Conservation (phyloP, 2,113 vertebrate species). For the Dendropsophus ebraccatus region DNA sequence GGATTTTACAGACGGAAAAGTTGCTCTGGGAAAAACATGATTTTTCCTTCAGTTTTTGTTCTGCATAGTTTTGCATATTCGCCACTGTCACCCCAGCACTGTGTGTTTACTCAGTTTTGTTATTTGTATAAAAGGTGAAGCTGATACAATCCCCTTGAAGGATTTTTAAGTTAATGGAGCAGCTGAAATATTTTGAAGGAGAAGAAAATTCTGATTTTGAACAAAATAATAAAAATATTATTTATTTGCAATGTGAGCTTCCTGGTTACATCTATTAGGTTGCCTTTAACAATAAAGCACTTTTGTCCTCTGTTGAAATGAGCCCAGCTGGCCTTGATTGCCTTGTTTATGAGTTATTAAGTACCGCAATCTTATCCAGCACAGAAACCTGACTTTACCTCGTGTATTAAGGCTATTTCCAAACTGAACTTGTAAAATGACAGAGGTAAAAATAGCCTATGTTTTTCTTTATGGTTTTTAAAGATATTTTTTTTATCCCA, state of each 20-base stretch:
- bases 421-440: constrained; percentile 23
- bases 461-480: background rate
- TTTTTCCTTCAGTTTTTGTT: too few species aligned
- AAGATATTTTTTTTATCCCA: background rate
- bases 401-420: background rate
- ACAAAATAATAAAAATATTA: constrained; percentile 28
- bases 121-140: background rate
- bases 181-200: constrained; percentile 17
- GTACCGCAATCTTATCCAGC: constrained; percentile 19
- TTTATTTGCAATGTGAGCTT: constrained; percentile 41
- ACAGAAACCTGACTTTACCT: constrained; percentile 4
- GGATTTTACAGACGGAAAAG: too few species aligned
- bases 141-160: constrained; percentile 21
- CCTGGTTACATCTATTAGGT: constrained; percentile 37
- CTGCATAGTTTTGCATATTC: too few species aligned
- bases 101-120: background rate
- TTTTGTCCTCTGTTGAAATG: constrained; percentile 28
- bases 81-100: too few species aligned
- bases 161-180: background rate
- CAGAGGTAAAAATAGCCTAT: background rate
- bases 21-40: too few species aligned
- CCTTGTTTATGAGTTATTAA: constrained; percentile 36
- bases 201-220: constrained; percentile 29
- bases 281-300: constrained; percentile 12
- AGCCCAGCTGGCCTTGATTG: constrained; percentile 41